Conservation (phyloP, 1,140 invertebrate genomes). For the Thalassaphorura encarpata region DNA sequence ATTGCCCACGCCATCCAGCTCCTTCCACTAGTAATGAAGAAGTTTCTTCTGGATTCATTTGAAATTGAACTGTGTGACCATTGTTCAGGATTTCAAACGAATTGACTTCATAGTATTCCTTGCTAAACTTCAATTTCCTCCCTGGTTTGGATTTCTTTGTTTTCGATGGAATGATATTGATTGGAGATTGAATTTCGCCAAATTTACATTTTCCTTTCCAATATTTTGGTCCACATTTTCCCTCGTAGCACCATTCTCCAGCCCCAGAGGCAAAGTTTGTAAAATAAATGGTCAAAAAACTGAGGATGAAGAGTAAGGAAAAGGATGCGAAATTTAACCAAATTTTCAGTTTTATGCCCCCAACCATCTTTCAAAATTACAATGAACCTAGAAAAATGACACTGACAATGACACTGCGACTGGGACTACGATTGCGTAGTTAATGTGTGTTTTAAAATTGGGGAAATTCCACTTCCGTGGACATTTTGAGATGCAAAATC, state of each 20-base stretch:
- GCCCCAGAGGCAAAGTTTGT: not conserved
- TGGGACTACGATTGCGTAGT: no score
- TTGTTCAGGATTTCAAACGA: slow-evolving; percentile 3
- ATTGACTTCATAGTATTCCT: not conserved
- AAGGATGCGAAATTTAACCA: not conserved
- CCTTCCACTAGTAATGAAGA: slow-evolving; percentile 25
- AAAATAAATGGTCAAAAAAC: not conserved
- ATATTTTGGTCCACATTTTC: not conserved
- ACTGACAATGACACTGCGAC: no score
- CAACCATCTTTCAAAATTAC: no score
- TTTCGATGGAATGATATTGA: slow-evolving; percentile 8
- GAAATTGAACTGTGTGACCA: not conserved
- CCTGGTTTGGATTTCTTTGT: not conserved
- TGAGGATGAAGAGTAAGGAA: not conserved
- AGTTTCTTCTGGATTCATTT: not conserved
- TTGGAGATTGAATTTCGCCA: slow-evolving; percentile 22
- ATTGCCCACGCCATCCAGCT: slow-evolving; percentile 46
- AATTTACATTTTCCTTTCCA: slow-evolving; percentile 12
- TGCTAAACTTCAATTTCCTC: not conserved
- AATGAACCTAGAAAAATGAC: no score
- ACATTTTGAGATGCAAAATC: no score
- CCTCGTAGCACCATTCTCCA: slow-evolving; percentile 5
- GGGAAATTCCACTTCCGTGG: no score
- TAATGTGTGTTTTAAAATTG: no score
- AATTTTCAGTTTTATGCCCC: not conserved